Percentiles rank a stretch among this genome's conserved stretches.
Conservation (phyloP, 2,888 invertebrate genomes). For the Trichogramma evanescens region DNA sequence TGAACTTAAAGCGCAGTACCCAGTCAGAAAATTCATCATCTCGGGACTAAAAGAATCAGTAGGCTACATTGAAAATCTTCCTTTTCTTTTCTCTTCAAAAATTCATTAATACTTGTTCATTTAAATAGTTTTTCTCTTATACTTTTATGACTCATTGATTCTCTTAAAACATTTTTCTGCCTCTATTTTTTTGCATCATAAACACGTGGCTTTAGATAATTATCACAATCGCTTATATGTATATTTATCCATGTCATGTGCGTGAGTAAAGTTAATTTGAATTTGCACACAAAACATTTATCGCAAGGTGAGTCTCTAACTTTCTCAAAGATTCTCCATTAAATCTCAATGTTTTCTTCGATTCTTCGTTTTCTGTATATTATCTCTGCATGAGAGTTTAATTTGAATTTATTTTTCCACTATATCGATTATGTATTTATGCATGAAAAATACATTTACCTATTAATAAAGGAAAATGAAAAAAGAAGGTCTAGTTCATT, state of each 20-base stretch:
- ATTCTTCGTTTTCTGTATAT: too few species aligned
- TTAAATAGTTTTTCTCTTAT: conserved; percentile 3
- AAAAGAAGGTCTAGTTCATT: background rate
- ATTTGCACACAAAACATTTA: too few species aligned
- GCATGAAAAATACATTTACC: background rate
- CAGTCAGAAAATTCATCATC: conserved; percentile 40
- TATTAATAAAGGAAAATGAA: too few species aligned
- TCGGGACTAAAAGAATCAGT: conserved; percentile 39
- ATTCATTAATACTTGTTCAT: conserved; percentile 12
- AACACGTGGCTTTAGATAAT: too few species aligned
- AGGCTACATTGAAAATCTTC: conserved; percentile 42
- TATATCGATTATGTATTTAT: too few species aligned
- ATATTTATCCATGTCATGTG: too few species aligned
- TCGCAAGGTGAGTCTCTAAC: too few species aligned
- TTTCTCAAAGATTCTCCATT: conserved; percentile 3
- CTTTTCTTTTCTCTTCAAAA: conserved; percentile 22
- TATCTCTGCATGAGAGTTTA: too few species aligned
- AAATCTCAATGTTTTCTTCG: background rate
- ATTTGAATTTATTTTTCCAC: too few species aligned
- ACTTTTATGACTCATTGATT: conserved; percentile 13
- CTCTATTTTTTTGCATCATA: too few species aligned
- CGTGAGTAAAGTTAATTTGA: too few species aligned
- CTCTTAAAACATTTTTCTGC: background rate
- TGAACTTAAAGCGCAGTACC: conserved; percentile 43
- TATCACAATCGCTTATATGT: too few species aligned